phyloP scores from a whole-genome alignment of 2,888 invertebrate genomes.

The Dendrolimus pini region DNA sequence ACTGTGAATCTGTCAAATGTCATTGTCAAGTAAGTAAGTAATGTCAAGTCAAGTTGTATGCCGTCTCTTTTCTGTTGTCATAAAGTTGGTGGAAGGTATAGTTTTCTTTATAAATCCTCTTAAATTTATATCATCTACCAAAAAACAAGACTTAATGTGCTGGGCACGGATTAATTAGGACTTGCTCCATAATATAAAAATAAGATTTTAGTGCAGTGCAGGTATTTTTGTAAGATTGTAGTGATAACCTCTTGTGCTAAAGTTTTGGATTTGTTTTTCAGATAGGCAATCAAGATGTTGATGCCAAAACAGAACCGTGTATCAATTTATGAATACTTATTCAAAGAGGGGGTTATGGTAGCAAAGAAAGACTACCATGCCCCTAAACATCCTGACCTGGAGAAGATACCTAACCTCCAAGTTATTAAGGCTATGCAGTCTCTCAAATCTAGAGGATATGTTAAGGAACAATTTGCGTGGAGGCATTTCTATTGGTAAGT shows the following conservation, averaged over 20 bases:
- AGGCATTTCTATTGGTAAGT: slow-evolving; percentile 97
- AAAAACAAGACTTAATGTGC: not conserved
- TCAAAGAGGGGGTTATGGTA: slow-evolving; percentile 99
- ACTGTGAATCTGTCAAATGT: not conserved
- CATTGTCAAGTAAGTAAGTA: slow-evolving; percentile 5
- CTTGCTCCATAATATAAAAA: not conserved
- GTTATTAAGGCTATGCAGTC: slow-evolving; percentile 99
- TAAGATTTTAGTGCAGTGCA: not conserved
- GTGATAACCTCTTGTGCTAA: slow-evolving; percentile 32
- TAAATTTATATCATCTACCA: slow-evolving; percentile 24
- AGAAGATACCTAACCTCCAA: slow-evolving; percentile 96
- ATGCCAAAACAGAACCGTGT: slow-evolving; percentile 99
- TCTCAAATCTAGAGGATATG: slow-evolving; percentile 96
- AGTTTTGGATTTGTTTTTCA: slow-evolving; percentile 45
- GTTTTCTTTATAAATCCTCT: slow-evolving; percentile 20
- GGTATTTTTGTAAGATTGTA: slow-evolving; percentile 9
- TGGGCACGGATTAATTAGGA: not conserved
- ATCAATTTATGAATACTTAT: slow-evolving; percentile 97
- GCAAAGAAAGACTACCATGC: slow-evolving; percentile 99
- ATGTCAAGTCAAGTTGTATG: slow-evolving; percentile 7
- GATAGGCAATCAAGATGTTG: slow-evolving; percentile 91
- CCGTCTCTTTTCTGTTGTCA: slow-evolving; percentile 33
- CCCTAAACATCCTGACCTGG: slow-evolving; percentile 97
- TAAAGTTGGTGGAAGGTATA: slow-evolving; percentile 37
- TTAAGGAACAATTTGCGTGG: slow-evolving; percentile 99